A percentile compares a stretch with the other conserved stretches of the same genome.
These are phyloP conservation scores for Ia io DNA, from an alignment of 2,113 vertebrate species.

Conservation along the genomic window DNA sequence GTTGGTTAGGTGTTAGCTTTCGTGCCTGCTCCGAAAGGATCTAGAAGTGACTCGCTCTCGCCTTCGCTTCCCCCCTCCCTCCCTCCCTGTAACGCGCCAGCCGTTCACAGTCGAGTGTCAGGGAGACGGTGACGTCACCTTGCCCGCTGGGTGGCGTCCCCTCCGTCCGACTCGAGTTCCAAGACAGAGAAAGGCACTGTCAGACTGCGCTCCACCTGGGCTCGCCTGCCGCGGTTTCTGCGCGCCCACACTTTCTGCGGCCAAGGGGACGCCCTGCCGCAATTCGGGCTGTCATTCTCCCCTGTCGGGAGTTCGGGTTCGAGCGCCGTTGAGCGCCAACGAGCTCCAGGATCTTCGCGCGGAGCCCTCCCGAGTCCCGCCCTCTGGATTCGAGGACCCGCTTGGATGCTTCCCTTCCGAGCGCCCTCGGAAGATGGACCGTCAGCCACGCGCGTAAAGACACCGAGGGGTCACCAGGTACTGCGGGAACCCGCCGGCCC, in stretches of 20 bases:
- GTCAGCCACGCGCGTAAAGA: slow-evolving; percentile 61
- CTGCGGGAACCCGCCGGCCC: not conserved
- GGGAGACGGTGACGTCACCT: slow-evolving; percentile 81
- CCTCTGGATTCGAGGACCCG: slow-evolving; percentile 70
- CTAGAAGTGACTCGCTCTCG: not conserved
- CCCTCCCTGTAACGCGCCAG: slow-evolving; percentile 71
- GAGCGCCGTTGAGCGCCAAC: slow-evolving; percentile 11
- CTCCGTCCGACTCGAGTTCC: slow-evolving; percentile 76
- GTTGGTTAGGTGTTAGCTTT: slow-evolving; percentile 52
- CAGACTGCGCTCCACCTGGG: slow-evolving; percentile 72
- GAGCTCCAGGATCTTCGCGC: slow-evolving; percentile 33
- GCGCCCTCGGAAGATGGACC: slow-evolving; percentile 72
- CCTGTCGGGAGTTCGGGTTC: not conserved
- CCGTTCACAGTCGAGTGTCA: slow-evolving; percentile 74
- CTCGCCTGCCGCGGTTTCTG: slow-evolving; percentile 57
- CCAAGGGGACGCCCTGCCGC: not conserved
- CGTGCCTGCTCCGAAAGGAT: slow-evolving; percentile 47
- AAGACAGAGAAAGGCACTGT: slow-evolving; percentile 64
- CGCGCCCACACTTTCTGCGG: slow-evolving; percentile 44
- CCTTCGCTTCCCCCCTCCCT: slow-evolving; percentile 59
- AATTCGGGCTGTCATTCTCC: not conserved
- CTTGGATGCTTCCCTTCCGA: slow-evolving; percentile 78
- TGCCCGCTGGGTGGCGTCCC: slow-evolving; percentile 79
- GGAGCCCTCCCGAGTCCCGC: slow-evolving; percentile 42
- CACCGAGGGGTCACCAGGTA: slow-evolving; percentile 69